Evolutionary conservation across 2,888 invertebrate species (phyloP).

Genomic region (Callyntrura sp.): DNA sequence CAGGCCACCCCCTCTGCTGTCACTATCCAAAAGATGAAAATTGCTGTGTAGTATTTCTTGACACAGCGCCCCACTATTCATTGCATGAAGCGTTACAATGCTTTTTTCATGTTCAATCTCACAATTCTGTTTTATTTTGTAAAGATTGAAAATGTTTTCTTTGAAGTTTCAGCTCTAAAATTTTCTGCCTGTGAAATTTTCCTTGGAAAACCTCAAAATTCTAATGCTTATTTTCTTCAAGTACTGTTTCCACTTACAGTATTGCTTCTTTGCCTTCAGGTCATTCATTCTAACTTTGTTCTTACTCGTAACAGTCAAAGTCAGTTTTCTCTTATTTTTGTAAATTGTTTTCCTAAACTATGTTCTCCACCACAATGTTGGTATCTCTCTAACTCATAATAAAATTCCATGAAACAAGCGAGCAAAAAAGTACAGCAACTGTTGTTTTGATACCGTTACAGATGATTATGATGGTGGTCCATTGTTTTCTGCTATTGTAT

Average conservation of each 20-base stretch:
- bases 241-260: not conserved
- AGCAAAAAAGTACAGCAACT: not conserved
- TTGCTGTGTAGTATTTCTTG: not conserved
- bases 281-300: constrained; percentile 16
- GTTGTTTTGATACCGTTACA: not conserved
- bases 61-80: not conserved
- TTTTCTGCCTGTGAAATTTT: constrained; percentile 19
- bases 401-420: not conserved
- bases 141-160: constrained; percentile 45
- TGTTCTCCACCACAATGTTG: constrained; percentile 3
- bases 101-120: not conserved
- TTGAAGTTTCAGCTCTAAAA: constrained; percentile 41
- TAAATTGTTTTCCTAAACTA: constrained; percentile 39
- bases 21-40: constrained; percentile 32
- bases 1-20: not conserved
- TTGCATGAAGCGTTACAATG: not conserved
- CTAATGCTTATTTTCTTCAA: not conserved
- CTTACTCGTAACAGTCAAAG: not conserved
- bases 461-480: constrained; percentile 20
- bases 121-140: constrained; percentile 40
- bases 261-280: constrained; percentile 40
- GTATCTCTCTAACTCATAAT: not conserved
- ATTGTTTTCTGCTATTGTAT: constrained; percentile 37
- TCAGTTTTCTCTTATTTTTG: not conserved
- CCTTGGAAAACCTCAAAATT: not conserved